A percentile compares a stretch with the other conserved stretches of the same genome.
These are phyloP conservation scores for Mus pahari DNA, from an alignment of 2,113 vertebrate genomes.

Conservation along the genomic window DNA sequence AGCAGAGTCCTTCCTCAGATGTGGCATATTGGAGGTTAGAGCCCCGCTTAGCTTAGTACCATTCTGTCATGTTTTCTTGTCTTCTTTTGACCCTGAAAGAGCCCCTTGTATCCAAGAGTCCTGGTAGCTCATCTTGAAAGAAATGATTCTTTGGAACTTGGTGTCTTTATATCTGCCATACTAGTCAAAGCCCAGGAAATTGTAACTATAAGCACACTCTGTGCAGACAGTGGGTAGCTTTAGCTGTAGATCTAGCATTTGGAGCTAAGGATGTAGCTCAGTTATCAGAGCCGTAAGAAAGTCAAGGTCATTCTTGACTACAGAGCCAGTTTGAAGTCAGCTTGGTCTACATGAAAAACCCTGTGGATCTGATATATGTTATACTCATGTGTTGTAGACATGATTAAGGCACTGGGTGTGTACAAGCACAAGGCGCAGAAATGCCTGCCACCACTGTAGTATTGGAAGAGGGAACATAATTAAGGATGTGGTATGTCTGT, in stretches of 20 bases:
- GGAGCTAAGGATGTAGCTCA: not conserved
- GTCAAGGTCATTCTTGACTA: not conserved
- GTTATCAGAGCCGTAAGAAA: not conserved
- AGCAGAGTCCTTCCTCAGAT: not conserved
- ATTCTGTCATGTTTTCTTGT: not conserved
- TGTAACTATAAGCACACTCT: not conserved
- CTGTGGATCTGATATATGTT: too few species aligned
- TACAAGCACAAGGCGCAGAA: not conserved
- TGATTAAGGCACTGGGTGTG: not conserved
- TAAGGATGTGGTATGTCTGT: not conserved
- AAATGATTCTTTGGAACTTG: not conserved
- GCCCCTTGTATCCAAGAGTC: not conserved
- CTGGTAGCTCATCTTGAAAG: not conserved
- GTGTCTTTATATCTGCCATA: not conserved
- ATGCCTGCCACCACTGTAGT: not conserved
- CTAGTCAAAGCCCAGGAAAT: not conserved
- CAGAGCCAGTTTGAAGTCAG: too few species aligned
- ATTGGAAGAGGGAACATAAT: not conserved
- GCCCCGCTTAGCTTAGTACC: not conserved
- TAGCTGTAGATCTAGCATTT: not conserved
- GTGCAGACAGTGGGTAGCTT: not conserved
- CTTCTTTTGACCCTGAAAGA: not conserved
- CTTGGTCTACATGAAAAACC: not conserved
- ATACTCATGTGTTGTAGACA: not conserved
- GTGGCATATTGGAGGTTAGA: rapidly evolving